Percentiles rank a stretch among this genome's conserved stretches.
phyloP scores from a whole-genome alignment of 2,888 invertebrate genomes.

The Pantelozetes paolii region DNA sequence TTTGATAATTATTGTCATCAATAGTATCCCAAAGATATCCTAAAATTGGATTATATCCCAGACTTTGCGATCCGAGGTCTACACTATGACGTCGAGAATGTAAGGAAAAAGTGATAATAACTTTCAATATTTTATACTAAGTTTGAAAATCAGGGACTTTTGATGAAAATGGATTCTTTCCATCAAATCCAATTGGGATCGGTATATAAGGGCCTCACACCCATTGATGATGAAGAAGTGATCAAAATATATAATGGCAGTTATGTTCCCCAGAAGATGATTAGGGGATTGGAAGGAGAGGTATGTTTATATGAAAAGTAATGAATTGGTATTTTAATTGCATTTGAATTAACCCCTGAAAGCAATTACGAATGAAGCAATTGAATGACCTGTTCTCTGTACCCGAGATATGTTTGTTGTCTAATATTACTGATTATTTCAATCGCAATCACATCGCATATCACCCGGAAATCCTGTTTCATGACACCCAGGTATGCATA shows the following conservation, averaged over 20 bases:
- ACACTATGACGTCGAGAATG: slow-evolving; percentile 94
- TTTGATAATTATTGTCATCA: slow-evolving; percentile 49
- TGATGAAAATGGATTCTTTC: slow-evolving; percentile 91
- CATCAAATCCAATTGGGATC: slow-evolving; percentile 93
- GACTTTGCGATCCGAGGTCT: slow-evolving; percentile 91
- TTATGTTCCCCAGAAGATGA: slow-evolving; percentile 53
- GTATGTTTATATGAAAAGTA: slow-evolving; percentile 47
- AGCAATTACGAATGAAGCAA: slow-evolving; percentile 71
- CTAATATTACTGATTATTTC: slow-evolving; percentile 91
- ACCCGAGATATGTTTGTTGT: slow-evolving; percentile 88
- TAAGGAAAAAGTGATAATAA: slow-evolving; percentile 45
- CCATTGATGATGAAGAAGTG: slow-evolving; percentile 77
- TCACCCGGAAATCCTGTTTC: slow-evolving; percentile 90
- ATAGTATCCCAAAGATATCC: slow-evolving; percentile 80
- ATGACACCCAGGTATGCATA: slow-evolving; percentile 75
- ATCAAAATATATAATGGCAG: slow-evolving; percentile 66
- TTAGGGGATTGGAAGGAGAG: slow-evolving; percentile 53
- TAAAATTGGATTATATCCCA: slow-evolving; percentile 77
- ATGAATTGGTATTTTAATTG: slow-evolving; percentile 5
- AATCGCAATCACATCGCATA: slow-evolving; percentile 81
- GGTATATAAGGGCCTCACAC: slow-evolving; percentile 76
- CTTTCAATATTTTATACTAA: too few species aligned
- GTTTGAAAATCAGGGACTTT: slow-evolving; percentile 61
- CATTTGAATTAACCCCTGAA: neutral
- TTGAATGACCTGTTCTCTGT: slow-evolving; percentile 93